These are phyloP conservation scores for Nomada fucata DNA, from an alignment of 2,888 invertebrate species.

Conservation along the genomic window DNA sequence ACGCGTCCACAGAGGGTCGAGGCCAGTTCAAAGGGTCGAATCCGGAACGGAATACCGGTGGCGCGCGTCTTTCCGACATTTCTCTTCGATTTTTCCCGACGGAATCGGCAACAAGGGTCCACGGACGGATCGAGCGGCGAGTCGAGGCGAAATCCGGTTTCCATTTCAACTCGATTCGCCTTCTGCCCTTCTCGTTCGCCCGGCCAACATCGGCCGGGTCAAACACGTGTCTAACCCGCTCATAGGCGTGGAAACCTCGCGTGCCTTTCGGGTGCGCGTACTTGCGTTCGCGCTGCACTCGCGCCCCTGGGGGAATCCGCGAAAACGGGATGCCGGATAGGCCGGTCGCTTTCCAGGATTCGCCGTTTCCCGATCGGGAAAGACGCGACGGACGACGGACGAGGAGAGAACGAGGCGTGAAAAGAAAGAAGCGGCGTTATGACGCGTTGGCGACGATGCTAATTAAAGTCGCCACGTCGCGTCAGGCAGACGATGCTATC, in stretches of 20 bases:
- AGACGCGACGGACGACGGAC: neutral
- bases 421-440: neutral
- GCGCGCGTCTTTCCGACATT: slow-evolving; percentile 19
- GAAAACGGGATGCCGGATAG: neutral
- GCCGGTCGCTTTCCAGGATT: neutral
- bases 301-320: slow-evolving; percentile 12
- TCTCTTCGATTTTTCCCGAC: slow-evolving; percentile 34
- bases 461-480: slow-evolving; percentile 43
- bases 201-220: slow-evolving; percentile 35
- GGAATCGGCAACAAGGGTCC: slow-evolving; percentile 4
- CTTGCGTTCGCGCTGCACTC: neutral
- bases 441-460: slow-evolving; percentile 24
- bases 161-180: slow-evolving; percentile 42
- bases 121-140: slow-evolving; percentile 10
- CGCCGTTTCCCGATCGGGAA: neutral
- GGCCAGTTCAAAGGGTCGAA: slow-evolving; percentile 4
- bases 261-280: neutral
- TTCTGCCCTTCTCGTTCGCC: slow-evolving; percentile 25
- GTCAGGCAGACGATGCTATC: slow-evolving; percentile 31
- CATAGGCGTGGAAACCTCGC: slow-evolving; percentile 50
- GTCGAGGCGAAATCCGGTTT: slow-evolving; percentile 48
- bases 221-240: slow-evolving; percentile 57
- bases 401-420: neutral
- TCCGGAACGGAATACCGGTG: slow-evolving; percentile 20
- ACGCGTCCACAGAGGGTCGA: neutral